Percentiles rank a stretch among this genome's conserved stretches.
These are phyloP conservation scores for Marasmarcha lunaedactyla DNA, from an alignment of 2,888 invertebrate genomes.

Conservation along the genomic window DNA sequence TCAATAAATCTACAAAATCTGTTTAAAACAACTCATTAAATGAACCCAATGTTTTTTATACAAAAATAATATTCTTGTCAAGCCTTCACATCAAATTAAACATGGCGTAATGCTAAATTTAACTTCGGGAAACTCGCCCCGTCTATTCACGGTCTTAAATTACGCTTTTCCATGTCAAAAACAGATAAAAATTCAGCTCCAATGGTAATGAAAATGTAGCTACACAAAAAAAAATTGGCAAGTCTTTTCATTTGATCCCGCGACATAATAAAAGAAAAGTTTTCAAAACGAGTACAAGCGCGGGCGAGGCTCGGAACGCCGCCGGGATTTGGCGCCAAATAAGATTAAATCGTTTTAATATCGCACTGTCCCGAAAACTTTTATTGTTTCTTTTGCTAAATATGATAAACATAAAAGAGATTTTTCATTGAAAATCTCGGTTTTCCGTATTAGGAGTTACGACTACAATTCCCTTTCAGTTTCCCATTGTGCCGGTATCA, in stretches of 20 bases:
- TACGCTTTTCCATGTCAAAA: constrained; percentile 22
- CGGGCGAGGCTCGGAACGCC: constrained; percentile 20
- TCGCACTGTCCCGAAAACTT: constrained; percentile 47
- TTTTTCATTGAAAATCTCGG: constrained; percentile 50
- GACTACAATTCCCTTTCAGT: constrained; percentile 54
- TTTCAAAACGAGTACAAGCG: constrained; percentile 14
- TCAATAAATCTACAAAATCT: too few species aligned
- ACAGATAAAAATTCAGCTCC: constrained; percentile 33
- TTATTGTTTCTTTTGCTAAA: constrained; percentile 50
- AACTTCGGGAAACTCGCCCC: constrained; percentile 22
- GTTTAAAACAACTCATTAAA: background rate
- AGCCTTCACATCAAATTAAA: constrained; percentile 25
- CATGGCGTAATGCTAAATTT: constrained; percentile 36
- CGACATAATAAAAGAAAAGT: constrained; percentile 30
- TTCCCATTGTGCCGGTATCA: constrained; percentile 23
- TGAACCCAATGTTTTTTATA: too few species aligned
- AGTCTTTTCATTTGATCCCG: constrained; percentile 31
- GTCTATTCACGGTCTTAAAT: constrained; percentile 18
- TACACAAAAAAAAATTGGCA: constrained; percentile 26
- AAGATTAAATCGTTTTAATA: constrained; percentile 62
- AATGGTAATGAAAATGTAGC: constrained; percentile 46
- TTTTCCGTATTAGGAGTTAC: constrained; percentile 33
- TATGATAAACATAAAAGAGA: constrained; percentile 47
- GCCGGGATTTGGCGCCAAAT: constrained; percentile 30
- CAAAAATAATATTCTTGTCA: too few species aligned